These are phyloP conservation scores for Drosophila mauritiana DNA, from an alignment of 1,140 invertebrate genomes.

Conservation along the genomic window DNA sequence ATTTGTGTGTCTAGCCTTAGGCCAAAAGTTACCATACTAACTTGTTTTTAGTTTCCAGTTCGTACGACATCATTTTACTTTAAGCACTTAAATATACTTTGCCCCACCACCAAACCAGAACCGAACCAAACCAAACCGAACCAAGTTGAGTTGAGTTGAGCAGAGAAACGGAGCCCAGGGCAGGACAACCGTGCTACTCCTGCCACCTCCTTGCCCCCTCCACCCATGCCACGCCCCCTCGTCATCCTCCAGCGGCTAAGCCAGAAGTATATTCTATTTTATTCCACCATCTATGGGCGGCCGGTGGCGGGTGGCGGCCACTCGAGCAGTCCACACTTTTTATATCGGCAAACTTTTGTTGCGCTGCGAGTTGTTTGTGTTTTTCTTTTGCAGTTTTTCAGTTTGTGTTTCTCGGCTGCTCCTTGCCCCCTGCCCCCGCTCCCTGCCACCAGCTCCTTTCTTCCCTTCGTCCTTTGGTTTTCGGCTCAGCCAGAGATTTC, in stretches of 20 bases:
- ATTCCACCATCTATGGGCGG: constrained; percentile 56
- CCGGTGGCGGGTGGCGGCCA: constrained; percentile 61
- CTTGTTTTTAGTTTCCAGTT: constrained; percentile 84
- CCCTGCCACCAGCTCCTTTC: background rate
- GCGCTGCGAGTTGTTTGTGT: constrained; percentile 80
- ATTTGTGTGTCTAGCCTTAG: constrained; percentile 65
- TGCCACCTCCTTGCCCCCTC: background rate
- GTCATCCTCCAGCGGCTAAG: constrained; percentile 57
- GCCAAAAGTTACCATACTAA: constrained; percentile 83
- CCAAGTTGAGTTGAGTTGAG: constrained; percentile 14
- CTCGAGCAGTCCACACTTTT: constrained; percentile 78
- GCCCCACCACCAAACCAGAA: constrained; percentile 60
- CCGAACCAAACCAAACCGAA: constrained; percentile 1
- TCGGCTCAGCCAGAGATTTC: constrained; percentile 70
- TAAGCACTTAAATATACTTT: constrained; percentile 84
- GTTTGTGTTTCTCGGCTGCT: constrained; percentile 64
- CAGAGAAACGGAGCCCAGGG: constrained; percentile 32
- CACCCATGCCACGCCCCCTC: background rate
- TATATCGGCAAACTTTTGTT: constrained; percentile 81
- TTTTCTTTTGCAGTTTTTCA: constrained; percentile 82
- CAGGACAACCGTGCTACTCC: constrained; percentile 12
- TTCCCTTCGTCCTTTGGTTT: constrained; percentile 19
- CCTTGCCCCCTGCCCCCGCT: background rate
- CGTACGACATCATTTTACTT: constrained; percentile 84
- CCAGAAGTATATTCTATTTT: constrained; percentile 71